A percentile compares a stretch with the other conserved stretches of the same genome.
These are phyloP conservation scores for Chondrosia reniformis DNA, from an alignment of 37 sponge, comb jelly and placozoan species.

Conservation along the genomic window DNA sequence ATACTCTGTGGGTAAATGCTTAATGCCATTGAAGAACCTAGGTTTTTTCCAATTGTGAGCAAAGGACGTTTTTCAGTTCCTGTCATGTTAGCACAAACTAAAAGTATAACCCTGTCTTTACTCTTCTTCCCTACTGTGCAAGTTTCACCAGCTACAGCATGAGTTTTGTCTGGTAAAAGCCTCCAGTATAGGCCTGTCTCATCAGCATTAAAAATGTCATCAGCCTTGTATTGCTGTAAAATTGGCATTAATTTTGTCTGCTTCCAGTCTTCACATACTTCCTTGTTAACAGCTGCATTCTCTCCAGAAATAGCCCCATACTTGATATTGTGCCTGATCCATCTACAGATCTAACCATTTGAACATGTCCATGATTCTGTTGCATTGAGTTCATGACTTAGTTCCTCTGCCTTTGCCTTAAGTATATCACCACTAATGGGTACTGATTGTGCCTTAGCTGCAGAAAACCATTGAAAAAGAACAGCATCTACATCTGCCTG, in stretches of 20 bases:
- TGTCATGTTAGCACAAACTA: no score
- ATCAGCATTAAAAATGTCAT: no score
- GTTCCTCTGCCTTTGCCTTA: constrained; percentile 30
- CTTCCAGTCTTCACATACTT: background rate
- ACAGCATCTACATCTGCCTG: no score
- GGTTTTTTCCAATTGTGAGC: constrained; percentile 10
- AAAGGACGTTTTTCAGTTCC: constrained; percentile 15
- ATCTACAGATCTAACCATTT: constrained; percentile 10
- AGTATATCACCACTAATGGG: constrained; percentile 34
- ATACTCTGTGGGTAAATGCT: constrained; percentile 6
- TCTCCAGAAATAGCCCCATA: background rate
- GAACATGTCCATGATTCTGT: constrained; percentile 11
- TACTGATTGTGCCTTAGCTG: constrained; percentile 16
- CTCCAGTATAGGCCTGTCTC: constrained; percentile 15
- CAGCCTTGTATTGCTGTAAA: background rate
- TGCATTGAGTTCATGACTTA: background rate
- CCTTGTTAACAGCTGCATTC: background rate
- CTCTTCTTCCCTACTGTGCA: constrained; percentile 20
- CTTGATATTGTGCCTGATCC: background rate
- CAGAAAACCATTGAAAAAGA: constrained; percentile 20
- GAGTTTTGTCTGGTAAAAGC: constrained; percentile 18
- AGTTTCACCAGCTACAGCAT: background rate
- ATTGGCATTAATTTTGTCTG: background rate
- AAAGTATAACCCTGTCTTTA: constrained; percentile 14
- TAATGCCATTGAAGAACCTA: constrained; percentile 8